Base-by-base conservation (phyloP, 2,797 vertebrate genomes). In the Macropus fuliginosus region DNA sequence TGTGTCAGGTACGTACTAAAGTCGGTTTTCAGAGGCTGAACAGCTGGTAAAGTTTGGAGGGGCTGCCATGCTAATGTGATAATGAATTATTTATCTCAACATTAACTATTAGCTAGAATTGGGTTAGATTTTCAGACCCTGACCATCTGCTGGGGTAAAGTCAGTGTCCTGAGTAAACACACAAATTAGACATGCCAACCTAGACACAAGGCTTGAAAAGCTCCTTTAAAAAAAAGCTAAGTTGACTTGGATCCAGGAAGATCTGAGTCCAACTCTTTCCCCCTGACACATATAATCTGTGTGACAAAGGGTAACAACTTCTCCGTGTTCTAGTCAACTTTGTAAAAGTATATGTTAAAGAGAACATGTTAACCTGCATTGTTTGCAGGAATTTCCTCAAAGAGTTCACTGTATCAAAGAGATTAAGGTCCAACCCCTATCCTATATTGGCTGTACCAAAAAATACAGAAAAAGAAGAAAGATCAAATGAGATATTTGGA, bases 101-200 rank as follows among this genome's bases (percentile, higher is more conserved):
- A 97, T 90, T 91, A 97, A 96, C 95, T 92, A 94, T 56, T 56
- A 59, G 90, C 21, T 93, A 95, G 16, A 96, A 93, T 94, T 57
- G 92, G 59, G 56, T 90, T 56, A 95, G 29, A 95, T 62, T 93
- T 34, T 97, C 93, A 93, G 92, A 56, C 95, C 52, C 62, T 93
- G 31, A 92, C 89, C 87, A 94, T 93, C 90, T 93, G 59, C 62
- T 93, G 81, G 31, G 13, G 46, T 46, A 94, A 97, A 94, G 93
- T 90, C 90, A 55, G 57, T 24, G 6, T 57, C n/a, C 92, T 91
- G 92, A 96, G 92, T 93, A 95, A 93, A 93, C 91, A 94, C 5
- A 34, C 92, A 93, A 93, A 94, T 94, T 54, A 96, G 54, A 93
- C 55, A 9, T 91, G 46, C 91, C n/a, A 95, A 93, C 8, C 54